Conservation (phyloP, 2,113 vertebrate genomes). For the Heptranchias perlo region DNA sequence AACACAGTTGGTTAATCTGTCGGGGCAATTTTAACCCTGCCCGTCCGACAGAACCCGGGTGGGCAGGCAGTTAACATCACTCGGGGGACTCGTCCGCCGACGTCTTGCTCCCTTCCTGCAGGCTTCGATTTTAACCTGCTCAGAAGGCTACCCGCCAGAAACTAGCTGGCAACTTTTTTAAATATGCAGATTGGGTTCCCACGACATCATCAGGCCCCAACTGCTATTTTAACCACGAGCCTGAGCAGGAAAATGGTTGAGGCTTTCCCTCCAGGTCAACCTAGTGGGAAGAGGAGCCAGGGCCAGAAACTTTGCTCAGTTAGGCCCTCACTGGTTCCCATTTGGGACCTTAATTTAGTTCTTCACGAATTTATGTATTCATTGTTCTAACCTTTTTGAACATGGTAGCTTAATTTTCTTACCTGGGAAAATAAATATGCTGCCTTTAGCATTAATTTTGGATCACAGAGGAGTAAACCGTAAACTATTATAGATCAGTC, state of each 20-base stretch:
- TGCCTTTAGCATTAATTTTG: background rate
- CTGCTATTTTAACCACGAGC: background rate
- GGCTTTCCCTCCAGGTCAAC: background rate
- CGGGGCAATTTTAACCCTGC: background rate
- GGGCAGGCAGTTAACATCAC: background rate
- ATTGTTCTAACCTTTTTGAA: background rate
- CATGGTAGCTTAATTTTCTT: background rate
- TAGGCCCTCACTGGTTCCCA: background rate
- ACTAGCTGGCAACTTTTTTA: background rate
- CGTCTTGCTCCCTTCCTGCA: background rate
- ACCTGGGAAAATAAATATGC: background rate
- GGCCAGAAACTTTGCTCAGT: background rate
- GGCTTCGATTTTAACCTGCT: background rate
- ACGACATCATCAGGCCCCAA: background rate
- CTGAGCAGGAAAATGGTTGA: background rate
- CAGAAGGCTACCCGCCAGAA: background rate
- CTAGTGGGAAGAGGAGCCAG: background rate
- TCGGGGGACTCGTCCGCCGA: background rate
- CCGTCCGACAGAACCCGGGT: background rate
- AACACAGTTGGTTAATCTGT: background rate
- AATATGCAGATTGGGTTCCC: background rate
- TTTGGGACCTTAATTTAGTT: background rate
- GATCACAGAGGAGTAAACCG: background rate
- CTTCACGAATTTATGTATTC: background rate
- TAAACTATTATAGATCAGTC: background rate